Base-by-base conservation (phyloP, 2,113 vertebrate species). In the Albula glossodonta region DNA sequence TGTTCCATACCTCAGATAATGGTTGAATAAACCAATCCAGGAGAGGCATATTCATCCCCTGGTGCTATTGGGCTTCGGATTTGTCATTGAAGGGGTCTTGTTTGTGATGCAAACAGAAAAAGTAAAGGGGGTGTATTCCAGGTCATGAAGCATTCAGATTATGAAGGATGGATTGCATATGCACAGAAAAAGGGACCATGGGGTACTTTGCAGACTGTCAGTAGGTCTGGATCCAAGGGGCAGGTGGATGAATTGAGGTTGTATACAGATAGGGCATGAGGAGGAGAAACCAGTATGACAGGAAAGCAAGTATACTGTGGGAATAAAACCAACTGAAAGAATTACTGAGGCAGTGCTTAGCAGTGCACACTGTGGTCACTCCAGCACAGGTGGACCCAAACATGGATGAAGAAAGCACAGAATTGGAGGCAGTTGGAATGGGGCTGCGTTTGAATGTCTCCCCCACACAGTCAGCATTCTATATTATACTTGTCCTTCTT, bases 401-500 rank as follows among this genome's bases (percentile, higher is more conserved):
- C 50, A 52, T 79, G 81, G 77, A 66, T 2, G 53, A 10, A n/a
- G 79, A 13, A 19, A 77, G 41, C 3, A 5, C 12, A 70, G 3
- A 5, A 15, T 2, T 48, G 41, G 57, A 6, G 80, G 66, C 41
- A 57, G 70, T 74, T n/a, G 6, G 2, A 5, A 17, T 2, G 6
- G 0, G 79, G 31, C 31, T 48, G 60, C 86, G 57, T 17, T 13
- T 13, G 12, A 51, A 81, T 22, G 85, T 56, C 0, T 78, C 84
- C 8, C 78, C 92, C 0, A 49, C n/a, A 13, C 93, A 93, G 77
- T 87, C 66, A 0, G 25, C 82, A 0, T 88, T 95, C 51, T 96
- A 96, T 82, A 41, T 92, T 2, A 0, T 95, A 10, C 91, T 97
- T 90, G 94, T 94, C 41, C 2, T 93, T 22, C 12, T 95, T 52